phyloP scores from a whole-genome alignment of 37 sponge, comb jelly and placozoan species.

The Diacarnus erythraeanus region DNA sequence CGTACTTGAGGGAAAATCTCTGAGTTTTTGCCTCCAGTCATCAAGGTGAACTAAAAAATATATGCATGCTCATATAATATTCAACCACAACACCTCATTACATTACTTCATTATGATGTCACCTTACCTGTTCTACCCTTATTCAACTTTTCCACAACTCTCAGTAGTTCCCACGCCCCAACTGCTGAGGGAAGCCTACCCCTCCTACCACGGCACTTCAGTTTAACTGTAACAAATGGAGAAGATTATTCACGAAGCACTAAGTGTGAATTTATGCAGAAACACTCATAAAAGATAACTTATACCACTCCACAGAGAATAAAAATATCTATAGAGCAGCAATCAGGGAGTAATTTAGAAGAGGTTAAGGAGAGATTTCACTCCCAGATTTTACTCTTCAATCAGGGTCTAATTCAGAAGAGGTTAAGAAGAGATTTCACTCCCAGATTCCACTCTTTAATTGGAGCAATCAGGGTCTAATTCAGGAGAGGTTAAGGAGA shows the following conservation, averaged over 20 bases:
- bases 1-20: background rate
- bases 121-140: constrained; percentile 45
- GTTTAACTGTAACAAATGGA: constrained; percentile 28
- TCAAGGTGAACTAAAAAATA: constrained; percentile 36
- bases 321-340: too few relatives aligned
- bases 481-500: background rate
- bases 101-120: background rate
- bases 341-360: too few relatives aligned
- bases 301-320: too few relatives aligned
- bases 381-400: too few relatives aligned
- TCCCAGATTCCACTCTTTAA: too few relatives aligned
- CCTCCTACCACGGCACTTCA: constrained; percentile 24
- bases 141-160: constrained; percentile 50
- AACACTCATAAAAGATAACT: too few relatives aligned
- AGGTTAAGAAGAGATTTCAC: too few relatives aligned
- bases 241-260: too few relatives aligned
- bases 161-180: constrained; percentile 64
- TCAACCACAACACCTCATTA: background rate
- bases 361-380: too few relatives aligned
- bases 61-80: background rate
- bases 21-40: constrained; percentile 43
- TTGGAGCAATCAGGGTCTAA: too few relatives aligned
- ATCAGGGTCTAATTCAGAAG: too few relatives aligned
- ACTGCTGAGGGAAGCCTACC: constrained; percentile 58
- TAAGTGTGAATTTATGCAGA: too few relatives aligned